These are phyloP conservation scores for Atherinomorus stipes DNA, from an alignment of 2,113 vertebrate species.

Conservation along the genomic window DNA sequence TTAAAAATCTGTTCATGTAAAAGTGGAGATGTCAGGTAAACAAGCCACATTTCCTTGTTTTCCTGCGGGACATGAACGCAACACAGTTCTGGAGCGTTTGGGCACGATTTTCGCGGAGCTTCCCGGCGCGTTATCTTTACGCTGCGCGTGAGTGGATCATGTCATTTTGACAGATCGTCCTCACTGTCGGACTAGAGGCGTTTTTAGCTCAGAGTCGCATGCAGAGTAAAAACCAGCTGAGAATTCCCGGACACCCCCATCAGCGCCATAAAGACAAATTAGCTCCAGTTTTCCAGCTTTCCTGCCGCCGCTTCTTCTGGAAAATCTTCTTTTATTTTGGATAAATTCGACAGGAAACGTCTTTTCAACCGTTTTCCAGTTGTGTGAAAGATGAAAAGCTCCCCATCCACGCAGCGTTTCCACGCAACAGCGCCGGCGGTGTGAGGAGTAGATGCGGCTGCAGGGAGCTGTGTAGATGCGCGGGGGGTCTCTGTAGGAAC, in stretches of 20 bases:
- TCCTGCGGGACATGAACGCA: conserved; percentile 43
- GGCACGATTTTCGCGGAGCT: conserved; percentile 30
- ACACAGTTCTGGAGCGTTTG: conserved; percentile 27
- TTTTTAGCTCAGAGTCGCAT: neutral
- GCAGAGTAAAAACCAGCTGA: too few relatives aligned
- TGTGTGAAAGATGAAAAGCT: conserved; percentile 17
- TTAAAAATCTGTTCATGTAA: too few relatives aligned
- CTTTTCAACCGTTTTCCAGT: neutral
- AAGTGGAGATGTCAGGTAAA: neutral
- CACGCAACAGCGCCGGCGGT: conserved; percentile 47
- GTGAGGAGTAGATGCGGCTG: conserved; percentile 28
- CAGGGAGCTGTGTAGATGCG: too few relatives aligned
- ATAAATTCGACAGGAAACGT: neutral
- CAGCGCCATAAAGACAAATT: too few relatives aligned
- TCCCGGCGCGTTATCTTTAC: conserved; percentile 6
- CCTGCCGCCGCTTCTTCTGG: neutral
- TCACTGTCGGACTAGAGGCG: neutral
- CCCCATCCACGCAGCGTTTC: conserved; percentile 48
- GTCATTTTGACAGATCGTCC: neutral
- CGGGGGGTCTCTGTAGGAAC: neutral
- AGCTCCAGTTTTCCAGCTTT: too few relatives aligned
- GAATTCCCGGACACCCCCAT: neutral
- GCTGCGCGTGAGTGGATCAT: neutral
- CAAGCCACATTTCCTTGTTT: conserved; percentile 1
- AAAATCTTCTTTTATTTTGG: neutral